phyloP scores from a whole-genome alignment of 1,140 invertebrate genomes.

The Glossosoma conforme region DNA sequence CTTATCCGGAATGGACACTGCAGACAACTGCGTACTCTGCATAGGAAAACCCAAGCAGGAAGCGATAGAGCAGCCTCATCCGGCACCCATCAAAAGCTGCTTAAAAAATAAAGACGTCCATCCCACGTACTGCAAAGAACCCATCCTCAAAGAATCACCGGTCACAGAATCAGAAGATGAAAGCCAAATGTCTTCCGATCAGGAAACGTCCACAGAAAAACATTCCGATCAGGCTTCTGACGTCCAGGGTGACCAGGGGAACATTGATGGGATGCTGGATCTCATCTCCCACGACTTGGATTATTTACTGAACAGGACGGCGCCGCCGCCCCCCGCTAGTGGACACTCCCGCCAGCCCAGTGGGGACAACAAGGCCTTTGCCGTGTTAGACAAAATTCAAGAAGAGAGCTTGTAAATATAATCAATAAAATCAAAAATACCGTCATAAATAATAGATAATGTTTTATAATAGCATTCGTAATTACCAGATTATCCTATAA shows the following conservation, averaged over 20 bases:
- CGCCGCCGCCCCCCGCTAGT: slow-evolving; percentile 34
- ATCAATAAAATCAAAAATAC: slow-evolving; percentile 1
- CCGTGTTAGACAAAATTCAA: slow-evolving; percentile 27
- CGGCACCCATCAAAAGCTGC: slow-evolving; percentile 46
- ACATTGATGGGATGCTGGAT: slow-evolving; percentile 59
- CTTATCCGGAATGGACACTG: slow-evolving; percentile 31
- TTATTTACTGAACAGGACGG: slow-evolving; percentile 64
- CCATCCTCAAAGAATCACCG: slow-evolving; percentile 40
- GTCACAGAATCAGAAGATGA: slow-evolving; percentile 40
- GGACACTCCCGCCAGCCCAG: slow-evolving; percentile 38
- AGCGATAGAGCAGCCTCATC: slow-evolving; percentile 38
- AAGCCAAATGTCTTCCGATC: slow-evolving; percentile 35
- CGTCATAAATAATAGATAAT: too few relatives aligned
- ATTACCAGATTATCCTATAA: too few relatives aligned
- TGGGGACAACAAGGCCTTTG: slow-evolving; percentile 21
- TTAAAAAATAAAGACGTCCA: slow-evolving; percentile 39
- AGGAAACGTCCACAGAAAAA: slow-evolving; percentile 33
- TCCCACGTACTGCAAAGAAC: slow-evolving; percentile 34
- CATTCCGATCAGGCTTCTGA: slow-evolving; percentile 1
- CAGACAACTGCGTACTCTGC: slow-evolving; percentile 42
- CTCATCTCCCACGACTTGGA: slow-evolving; percentile 70
- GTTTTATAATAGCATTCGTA: too few relatives aligned
- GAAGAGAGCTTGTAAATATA: slow-evolving; percentile 31
- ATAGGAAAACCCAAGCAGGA: slow-evolving; percentile 44
- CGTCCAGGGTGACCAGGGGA: slow-evolving; percentile 42